phyloP scores from a whole-genome alignment of 1,140 invertebrate genomes.

The Aphidius ervi region DNA sequence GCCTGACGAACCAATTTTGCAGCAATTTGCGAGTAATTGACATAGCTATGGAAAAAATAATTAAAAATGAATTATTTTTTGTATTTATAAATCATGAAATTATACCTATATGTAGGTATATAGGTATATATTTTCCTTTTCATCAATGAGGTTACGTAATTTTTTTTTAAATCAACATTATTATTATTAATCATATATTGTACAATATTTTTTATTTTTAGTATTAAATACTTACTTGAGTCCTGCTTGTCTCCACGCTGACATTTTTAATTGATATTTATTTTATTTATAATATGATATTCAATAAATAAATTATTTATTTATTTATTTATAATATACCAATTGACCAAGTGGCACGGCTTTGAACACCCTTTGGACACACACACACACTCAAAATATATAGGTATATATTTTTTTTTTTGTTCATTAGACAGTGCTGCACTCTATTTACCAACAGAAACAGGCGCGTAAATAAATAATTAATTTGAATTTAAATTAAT shows the following conservation, averaged over 20 bases:
- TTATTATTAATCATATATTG: too few relatives aligned
- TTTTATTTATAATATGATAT: background rate
- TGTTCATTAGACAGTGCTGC: too few relatives aligned
- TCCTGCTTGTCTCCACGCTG: slow-evolving; percentile 62
- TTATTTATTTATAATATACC: too few relatives aligned
- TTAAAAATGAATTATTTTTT: slow-evolving; percentile 17
- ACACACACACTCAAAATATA: too few relatives aligned
- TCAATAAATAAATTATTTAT: too few relatives aligned
- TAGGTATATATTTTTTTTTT: too few relatives aligned
- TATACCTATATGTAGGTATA: too few relatives aligned
- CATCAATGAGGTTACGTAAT: slow-evolving; percentile 15
- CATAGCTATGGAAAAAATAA: slow-evolving; percentile 67
- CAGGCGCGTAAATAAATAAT: too few relatives aligned
- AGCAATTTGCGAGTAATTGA: slow-evolving; percentile 88
- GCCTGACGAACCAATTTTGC: slow-evolving; percentile 74
- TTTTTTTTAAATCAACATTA: slow-evolving; percentile 11
- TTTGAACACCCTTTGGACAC: too few relatives aligned
- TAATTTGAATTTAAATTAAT: too few relatives aligned
- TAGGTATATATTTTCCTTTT: background rate
- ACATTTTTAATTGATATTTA: slow-evolving; percentile 50
- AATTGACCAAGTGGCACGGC: too few relatives aligned
- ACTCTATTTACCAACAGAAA: too few relatives aligned
- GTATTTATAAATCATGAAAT: background rate
- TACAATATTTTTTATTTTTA: background rate
- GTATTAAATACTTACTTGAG: slow-evolving; percentile 56